Percentiles rank a stretch among this genome's conserved stretches.
These are phyloP conservation scores for Girardinichthys multiradiatus DNA, from an alignment of 2,113 vertebrate species.

Conservation along the genomic window DNA sequence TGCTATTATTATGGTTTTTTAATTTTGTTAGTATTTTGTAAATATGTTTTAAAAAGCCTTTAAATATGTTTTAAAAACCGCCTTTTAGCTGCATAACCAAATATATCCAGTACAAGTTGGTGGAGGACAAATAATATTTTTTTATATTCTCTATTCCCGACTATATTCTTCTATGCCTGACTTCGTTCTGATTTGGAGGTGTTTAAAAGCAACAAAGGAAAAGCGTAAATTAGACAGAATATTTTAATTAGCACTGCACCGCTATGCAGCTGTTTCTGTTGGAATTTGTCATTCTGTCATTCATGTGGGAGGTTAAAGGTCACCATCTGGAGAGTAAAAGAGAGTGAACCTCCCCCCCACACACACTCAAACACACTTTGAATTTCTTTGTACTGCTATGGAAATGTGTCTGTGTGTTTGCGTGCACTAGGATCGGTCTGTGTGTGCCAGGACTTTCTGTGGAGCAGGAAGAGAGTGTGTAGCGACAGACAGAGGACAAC, in stretches of 20 bases:
- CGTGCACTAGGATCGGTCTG: constrained; percentile 84
- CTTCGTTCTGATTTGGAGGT: background rate
- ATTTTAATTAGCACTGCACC: no score
- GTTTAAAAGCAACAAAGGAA: no score
- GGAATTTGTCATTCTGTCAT: constrained; percentile 54
- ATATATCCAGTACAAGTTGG: no score
- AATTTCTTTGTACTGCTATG: background rate
- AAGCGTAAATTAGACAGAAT: no score
- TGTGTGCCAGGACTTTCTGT: constrained; percentile 93
- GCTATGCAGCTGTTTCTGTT: constrained; percentile 29
- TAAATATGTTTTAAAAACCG: no score
- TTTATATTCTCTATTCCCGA: no score
- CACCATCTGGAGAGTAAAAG: constrained; percentile 60
- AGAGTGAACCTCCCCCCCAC: background rate
- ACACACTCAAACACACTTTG: constrained; percentile 1
- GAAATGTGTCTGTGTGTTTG: constrained; percentile 13
- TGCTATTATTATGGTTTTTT: no score
- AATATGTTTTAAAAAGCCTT: no score
- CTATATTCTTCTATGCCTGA: no score
- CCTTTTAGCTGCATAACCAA: no score
- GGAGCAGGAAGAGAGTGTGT: constrained; percentile 93
- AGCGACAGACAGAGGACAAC: constrained; percentile 88
- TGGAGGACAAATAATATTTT: no score
- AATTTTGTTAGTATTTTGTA: no score
- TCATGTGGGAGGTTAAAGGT: constrained; percentile 46